Conservation (phyloP, 1,140 invertebrate genomes). For the Aleiodes sp. region DNA sequence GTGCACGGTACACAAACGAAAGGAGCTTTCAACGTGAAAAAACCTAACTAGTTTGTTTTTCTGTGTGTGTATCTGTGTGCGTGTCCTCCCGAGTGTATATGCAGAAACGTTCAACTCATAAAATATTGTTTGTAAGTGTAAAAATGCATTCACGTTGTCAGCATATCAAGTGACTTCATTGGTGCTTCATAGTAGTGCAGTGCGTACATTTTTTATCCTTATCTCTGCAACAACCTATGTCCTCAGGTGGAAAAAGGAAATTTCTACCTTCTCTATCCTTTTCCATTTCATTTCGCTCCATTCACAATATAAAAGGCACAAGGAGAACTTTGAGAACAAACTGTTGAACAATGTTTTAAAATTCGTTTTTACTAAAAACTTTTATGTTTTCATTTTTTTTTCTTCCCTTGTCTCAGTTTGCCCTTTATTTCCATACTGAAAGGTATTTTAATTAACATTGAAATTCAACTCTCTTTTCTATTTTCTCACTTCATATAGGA, state of each 20-base stretch:
- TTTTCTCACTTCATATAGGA: too few species aligned
- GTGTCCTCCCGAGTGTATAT: neutral
- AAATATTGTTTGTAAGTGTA: conserved; percentile 19
- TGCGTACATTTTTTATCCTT: conserved; percentile 15
- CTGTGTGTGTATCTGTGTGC: too few species aligned
- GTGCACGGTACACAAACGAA: neutral
- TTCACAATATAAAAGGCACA: neutral
- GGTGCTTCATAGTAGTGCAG: conserved; percentile 9
- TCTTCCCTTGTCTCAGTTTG: too few species aligned
- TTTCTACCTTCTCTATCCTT: neutral
- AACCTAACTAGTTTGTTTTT: too few species aligned
- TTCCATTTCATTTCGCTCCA: neutral
- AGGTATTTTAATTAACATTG: too few species aligned
- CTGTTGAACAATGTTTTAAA: conserved; percentile 6
- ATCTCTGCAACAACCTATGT: neutral
- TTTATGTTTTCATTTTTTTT: too few species aligned
- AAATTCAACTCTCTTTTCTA: too few species aligned
- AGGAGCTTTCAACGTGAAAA: neutral
- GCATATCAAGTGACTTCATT: conserved; percentile 14
- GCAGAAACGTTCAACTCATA: conserved; percentile 12
- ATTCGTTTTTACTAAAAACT: neutral
- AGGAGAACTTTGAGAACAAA: neutral
- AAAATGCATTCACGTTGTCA: conserved; percentile 18
- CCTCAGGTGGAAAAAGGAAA: neutral
- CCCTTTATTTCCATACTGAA: too few species aligned